These are phyloP conservation scores for Poicephalus meyeri DNA, from an alignment of 2,113 vertebrate genomes.

Conservation along the genomic window DNA sequence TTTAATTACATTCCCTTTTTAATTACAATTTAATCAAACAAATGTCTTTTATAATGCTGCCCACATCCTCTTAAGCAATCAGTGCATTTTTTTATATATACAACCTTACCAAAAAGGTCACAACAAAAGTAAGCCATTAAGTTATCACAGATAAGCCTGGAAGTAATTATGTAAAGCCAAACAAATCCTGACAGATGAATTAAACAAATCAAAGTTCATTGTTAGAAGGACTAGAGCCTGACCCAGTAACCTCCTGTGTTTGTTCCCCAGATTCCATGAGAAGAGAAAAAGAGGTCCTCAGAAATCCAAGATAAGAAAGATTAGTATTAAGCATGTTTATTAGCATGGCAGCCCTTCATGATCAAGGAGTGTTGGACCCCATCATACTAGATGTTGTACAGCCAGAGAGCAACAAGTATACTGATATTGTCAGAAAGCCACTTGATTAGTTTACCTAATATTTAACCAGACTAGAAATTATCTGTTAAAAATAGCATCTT, in stretches of 20 bases:
- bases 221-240: conserved; percentile 52
- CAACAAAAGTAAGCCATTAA: conserved; percentile 61
- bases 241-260: conserved; percentile 52
- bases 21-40: conserved; percentile 46
- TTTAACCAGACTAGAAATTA: neutral
- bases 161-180: conserved; percentile 68
- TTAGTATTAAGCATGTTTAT: conserved; percentile 33
- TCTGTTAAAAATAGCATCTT: neutral
- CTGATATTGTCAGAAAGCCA: neutral
- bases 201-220: conserved; percentile 69
- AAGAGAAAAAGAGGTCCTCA: conserved; percentile 46
- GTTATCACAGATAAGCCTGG: conserved; percentile 68
- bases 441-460: neutral
- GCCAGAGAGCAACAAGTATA: neutral
- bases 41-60: conserved; percentile 25
- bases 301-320: conserved; percentile 41
- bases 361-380: neutral
- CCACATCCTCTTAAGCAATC: conserved; percentile 56
- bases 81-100: neutral
- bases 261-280: conserved; percentile 51
- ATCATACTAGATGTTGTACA: neutral
- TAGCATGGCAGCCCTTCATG: neutral
- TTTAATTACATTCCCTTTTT: conserved; percentile 40
- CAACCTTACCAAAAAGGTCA: conserved; percentile 51
- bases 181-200: conserved; percentile 65